These are phyloP conservation scores for Protosalanx chinensis DNA, from an alignment of 2,797 vertebrate genomes.

Conservation along the genomic window DNA sequence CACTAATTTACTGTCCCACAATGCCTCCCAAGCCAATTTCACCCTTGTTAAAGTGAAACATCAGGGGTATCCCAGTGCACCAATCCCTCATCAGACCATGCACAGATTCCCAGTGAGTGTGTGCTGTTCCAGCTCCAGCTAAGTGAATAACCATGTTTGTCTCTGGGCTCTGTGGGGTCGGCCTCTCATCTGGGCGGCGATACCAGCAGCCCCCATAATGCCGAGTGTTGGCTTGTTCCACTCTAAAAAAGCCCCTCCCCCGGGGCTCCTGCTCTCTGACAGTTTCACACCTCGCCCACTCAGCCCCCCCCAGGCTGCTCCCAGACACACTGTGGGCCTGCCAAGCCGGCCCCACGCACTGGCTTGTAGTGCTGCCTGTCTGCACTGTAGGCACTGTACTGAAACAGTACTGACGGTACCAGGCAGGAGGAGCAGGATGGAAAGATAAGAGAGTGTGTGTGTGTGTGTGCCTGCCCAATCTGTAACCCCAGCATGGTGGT, in stretches of 20 bases:
- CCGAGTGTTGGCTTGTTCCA: background rate
- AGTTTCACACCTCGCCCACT: slow-evolving; percentile 11
- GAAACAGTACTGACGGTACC: slow-evolving; percentile 26
- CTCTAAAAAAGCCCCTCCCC: background rate
- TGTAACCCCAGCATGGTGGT: background rate
- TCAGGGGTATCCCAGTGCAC: slow-evolving; percentile 26
- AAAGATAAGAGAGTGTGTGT: slow-evolving; percentile 1
- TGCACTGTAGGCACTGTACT: background rate
- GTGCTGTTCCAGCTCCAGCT: slow-evolving; percentile 7
- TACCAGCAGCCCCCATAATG: background rate
- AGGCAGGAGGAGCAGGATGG: slow-evolving; percentile 10
- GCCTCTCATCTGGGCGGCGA: background rate
- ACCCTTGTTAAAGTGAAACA: background rate
- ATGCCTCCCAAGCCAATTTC: slow-evolving; percentile 24
- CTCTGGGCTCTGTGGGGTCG: slow-evolving; percentile 6
- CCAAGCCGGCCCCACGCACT: background rate
- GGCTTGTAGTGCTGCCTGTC: background rate
- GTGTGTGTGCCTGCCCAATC: background rate
- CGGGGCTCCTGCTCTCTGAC: slow-evolving; percentile 7
- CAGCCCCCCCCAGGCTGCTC: slow-evolving; percentile 1
- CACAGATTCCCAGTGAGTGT: background rate
- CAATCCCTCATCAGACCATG: slow-evolving; percentile 25
- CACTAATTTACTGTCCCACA: background rate
- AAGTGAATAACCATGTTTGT: slow-evolving; percentile 24
- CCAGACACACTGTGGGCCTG: background rate